A percentile compares a stretch with the other conserved stretches of the same genome.
These are phyloP conservation scores for Lasioglossum leucozonium DNA, from an alignment of 2,888 invertebrate species.

Conservation along the genomic window DNA sequence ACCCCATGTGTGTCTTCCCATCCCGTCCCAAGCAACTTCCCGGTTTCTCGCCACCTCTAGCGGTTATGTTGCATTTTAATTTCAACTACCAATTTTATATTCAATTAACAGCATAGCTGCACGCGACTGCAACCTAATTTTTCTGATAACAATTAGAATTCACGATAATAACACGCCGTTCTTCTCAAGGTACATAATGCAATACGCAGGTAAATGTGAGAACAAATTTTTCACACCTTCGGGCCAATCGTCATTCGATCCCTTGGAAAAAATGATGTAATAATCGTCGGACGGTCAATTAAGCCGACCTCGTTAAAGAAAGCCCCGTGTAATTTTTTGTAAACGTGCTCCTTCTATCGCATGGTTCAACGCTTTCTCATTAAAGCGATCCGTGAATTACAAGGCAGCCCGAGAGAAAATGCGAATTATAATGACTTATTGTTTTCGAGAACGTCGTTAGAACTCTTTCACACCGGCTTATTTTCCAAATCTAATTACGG, in stretches of 20 bases:
- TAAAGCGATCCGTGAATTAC: conserved; percentile 20
- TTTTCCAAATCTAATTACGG: conserved; percentile 24
- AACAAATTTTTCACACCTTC: conserved; percentile 7
- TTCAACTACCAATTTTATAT: neutral
- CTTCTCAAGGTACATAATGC: neutral
- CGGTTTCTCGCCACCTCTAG: too few species aligned
- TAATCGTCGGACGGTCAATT: conserved; percentile 28
- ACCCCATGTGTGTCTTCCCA: too few species aligned
- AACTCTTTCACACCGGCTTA: conserved; percentile 33
- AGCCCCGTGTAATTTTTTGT: conserved; percentile 34
- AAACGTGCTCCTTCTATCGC: neutral
- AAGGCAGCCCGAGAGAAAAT: conserved; percentile 24
- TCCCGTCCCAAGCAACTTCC: too few species aligned
- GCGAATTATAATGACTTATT: conserved; percentile 42
- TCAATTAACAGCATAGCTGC: neutral
- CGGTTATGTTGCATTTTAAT: neutral
- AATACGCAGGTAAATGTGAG: neutral
- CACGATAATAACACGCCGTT: neutral
- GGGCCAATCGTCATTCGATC: neutral
- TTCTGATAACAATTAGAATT: neutral
- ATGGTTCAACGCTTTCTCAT: conserved; percentile 47
- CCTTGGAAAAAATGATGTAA: conserved; percentile 25
- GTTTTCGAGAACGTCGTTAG: conserved; percentile 21
- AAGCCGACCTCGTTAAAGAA: conserved; percentile 27
- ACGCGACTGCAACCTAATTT: neutral